These are phyloP conservation scores for Pseudochaenichthys georgianus DNA, from an alignment of 2,797 vertebrate species.

Conservation along the genomic window DNA sequence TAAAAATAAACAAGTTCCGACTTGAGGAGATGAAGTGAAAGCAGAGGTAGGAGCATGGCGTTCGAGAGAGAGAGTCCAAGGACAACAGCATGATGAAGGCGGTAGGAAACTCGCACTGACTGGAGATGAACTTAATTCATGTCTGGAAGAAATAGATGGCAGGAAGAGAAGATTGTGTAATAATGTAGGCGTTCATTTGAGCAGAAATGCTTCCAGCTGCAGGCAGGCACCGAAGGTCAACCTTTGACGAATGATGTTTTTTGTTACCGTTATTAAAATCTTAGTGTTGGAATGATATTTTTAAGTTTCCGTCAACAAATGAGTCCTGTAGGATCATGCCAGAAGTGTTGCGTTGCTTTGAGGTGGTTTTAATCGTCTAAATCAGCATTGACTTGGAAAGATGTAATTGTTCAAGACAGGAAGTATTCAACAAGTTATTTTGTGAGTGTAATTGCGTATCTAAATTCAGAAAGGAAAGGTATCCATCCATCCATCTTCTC, in stretches of 20 bases:
- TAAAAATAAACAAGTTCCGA: not conserved
- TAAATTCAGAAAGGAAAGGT: too few relatives aligned
- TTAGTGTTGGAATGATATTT: not conserved
- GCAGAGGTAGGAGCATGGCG: not conserved
- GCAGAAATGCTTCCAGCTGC: not conserved
- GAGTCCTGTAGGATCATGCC: not conserved
- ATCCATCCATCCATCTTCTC: too few relatives aligned
- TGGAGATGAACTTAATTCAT: constrained; percentile 21
- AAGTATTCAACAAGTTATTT: not conserved
- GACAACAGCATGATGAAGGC: not conserved
- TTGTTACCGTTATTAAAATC: too few relatives aligned
- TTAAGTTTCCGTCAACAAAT: not conserved
- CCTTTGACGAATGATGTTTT: not conserved
- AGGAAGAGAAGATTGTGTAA: constrained; percentile 13
- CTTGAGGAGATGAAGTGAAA: constrained; percentile 1
- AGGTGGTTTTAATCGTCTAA: not conserved
- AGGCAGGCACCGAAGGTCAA: not conserved
- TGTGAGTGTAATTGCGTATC: not conserved
- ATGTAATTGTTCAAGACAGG: not conserved
- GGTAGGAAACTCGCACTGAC: constrained; percentile 5
- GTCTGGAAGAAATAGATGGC: constrained; percentile 3
- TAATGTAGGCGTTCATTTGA: constrained; percentile 2
- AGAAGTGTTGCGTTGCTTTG: not conserved
- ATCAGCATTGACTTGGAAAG: not conserved
- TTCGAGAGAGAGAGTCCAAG: not conserved